A percentile compares a stretch with the other conserved stretches of the same genome.
Evolutionary conservation across 2,797 vertebrate species (phyloP).

Genomic region (Danio choprae): DNA sequence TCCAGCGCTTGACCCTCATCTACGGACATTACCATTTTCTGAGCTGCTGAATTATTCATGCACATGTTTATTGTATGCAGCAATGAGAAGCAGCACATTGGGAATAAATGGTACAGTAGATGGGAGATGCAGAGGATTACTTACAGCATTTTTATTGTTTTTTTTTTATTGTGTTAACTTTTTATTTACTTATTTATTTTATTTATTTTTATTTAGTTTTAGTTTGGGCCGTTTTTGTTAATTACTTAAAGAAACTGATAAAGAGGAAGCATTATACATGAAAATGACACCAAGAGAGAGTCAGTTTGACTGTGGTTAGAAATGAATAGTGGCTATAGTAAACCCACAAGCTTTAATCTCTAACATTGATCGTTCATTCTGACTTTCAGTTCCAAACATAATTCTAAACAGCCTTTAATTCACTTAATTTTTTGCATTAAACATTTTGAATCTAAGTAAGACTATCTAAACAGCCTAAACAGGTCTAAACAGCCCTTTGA

Average conservation of each 20-base stretch:
- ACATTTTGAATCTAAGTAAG: no score
- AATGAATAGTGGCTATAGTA: constrained; percentile 6
- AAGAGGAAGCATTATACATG: neutral
- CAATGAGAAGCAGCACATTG: neutral
- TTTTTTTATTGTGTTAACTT: no score
- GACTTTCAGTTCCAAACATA: no score
- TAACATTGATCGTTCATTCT: no score
- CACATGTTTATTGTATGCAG: constrained; percentile 32
- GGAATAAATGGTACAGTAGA: neutral
- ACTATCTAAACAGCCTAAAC: no score
- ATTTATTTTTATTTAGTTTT: no score
- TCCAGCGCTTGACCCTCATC: neutral
- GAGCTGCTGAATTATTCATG: constrained; percentile 44
- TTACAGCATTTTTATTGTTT: neutral
- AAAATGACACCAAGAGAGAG: neutral
- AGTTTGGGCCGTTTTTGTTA: no score
- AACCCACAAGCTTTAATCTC: no score
- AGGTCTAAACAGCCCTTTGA: no score
- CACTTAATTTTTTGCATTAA: no score
- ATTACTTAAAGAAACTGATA: constrained; percentile 3
- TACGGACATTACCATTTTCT: constrained; percentile 1
- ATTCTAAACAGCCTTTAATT: no score
- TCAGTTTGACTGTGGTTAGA: neutral
- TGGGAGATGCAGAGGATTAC: neutral
- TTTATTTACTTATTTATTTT: no score